Evolutionary conservation across 2,888 invertebrate species (phyloP), one percentile per base, ranked within the genome.

Genomic region (Pyrrhia umbra): DNA sequence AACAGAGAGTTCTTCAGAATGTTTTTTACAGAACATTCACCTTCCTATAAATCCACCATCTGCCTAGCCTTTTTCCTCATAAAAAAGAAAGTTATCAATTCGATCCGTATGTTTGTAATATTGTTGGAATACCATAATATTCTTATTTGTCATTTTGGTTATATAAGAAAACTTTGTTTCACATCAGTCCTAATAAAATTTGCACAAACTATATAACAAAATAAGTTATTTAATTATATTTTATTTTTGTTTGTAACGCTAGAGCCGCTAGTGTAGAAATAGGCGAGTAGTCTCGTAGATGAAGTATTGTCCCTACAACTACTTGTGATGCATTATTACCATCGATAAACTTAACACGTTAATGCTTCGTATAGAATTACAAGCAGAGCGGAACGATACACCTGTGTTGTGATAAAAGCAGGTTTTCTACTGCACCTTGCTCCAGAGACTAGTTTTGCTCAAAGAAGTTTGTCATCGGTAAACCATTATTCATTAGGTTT

Each of bases 321-420:
- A 58, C 57, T 63, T 55, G 51, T 73, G 68, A 74, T 63, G 55
- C 71, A 68, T 72, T 68, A 72, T 68, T 72, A 45, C 74, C 63
- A 73, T 68, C 74, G 68, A 72, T 73, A 73, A 72, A 72, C 57
- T 72, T 74, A 72, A 72, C 71, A 74, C 74, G 25, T 43, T 72
- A 72, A 72, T 72, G 71, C 74, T 63, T 73, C 71, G 68, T 51
- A 63, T 73, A 46, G 57, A 68, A 68, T 72, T 68, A 72, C 68
- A 68, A 73, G 63, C 68, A 55, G 74, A 68, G 43, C 74, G 68
- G 63, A 72, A 63, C 55, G 47, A 27, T 62, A 68, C 70, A 52
- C 51, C 63, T 34, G 63, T 57, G 52, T 45, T 55, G 50, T 56
- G 51, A 70, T 72, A 70, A 72, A 70, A 66, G 30, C 55, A 18